A percentile compares a stretch with the other conserved stretches of the same genome.
These are phyloP conservation scores for Perizoma flavofasciatum DNA, from an alignment of 2,888 invertebrate species.

Conservation along the genomic window DNA sequence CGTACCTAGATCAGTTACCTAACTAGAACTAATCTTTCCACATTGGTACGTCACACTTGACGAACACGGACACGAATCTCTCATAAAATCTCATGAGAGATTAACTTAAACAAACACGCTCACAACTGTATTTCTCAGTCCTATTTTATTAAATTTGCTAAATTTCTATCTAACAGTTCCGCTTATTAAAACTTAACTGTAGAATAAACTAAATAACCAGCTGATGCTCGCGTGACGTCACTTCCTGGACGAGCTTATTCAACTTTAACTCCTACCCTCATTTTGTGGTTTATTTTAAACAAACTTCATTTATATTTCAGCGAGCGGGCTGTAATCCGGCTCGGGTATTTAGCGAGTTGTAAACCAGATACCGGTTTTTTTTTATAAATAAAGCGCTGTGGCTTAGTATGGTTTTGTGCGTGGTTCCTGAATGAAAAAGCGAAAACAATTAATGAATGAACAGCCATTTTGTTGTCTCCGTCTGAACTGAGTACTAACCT, in stretches of 20 bases:
- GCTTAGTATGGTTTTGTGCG: background rate
- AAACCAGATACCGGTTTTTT: constrained; percentile 13
- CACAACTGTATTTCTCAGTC: too few relatives aligned
- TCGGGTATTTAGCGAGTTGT: constrained; percentile 10
- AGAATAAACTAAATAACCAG: background rate
- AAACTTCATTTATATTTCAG: constrained; percentile 21
- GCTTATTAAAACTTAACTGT: background rate
- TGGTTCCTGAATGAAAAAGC: background rate
- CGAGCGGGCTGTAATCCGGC: constrained; percentile 1
- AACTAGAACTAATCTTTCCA: too few relatives aligned
- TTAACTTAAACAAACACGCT: too few relatives aligned
- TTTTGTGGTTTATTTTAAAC: constrained; percentile 19
- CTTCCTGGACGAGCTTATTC: background rate
- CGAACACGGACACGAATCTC: too few relatives aligned
- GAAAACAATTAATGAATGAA: background rate
- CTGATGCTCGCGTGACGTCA: background rate
- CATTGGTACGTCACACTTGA: too few relatives aligned
- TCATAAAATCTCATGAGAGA: too few relatives aligned
- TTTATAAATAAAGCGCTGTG: background rate
- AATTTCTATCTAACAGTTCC: background rate
- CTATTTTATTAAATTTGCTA: too few relatives aligned
- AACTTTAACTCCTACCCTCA: constrained; percentile 13
- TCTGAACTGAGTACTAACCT: too few relatives aligned
- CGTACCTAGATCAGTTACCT: too few relatives aligned
- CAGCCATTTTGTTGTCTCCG: too few relatives aligned